Evolutionary conservation across 1,140 invertebrate genomes (phyloP), one percentile per base, ranked within the genome.

Genomic region (Dendroctonus valens): DNA sequence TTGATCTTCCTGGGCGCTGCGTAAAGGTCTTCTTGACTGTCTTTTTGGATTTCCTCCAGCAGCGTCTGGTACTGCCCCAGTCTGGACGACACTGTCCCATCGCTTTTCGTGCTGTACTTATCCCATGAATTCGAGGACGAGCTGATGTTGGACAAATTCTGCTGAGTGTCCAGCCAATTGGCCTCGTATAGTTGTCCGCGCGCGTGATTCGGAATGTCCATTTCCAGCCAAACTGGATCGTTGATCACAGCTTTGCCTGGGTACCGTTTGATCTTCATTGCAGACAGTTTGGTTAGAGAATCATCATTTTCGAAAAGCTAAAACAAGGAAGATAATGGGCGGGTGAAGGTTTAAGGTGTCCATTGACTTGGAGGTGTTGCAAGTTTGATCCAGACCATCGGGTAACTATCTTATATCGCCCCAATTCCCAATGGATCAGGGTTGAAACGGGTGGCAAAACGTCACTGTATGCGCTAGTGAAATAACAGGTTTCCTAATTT

Each of bases 171-270:
- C 53, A 89, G 82, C 91, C 91, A 92, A 72, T 91, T 92, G 46
- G 90, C 89, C 71, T 91, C 90, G 77, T 92, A 92, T 40, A 90
- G 82, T n/a, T 88, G 80, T 68, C 89, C 88, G 85, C 91, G 89
- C 3, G 82, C 81, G 41, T 81, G 79, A 74, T 78, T 85, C 76
- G 78, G 83, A 70, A 84, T 81, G 61, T 79, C 82, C 73, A 84
- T 83, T 74, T 82, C 82, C 75, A 83, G 79, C 83, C 83, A 85
- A 37, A 79, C 80, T 5, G 87, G 85, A 76, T 88, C 87, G 78
- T 91, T 87, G 77, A 89, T 79, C 74, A 91, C 88, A 48, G 86
- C 90, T 79, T 89, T 87, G 61, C 90, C 91, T 11, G 91, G 91
- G 79, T 91, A 90, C 73, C 88, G 87, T 79, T 90, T 86, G 53